phyloP scores from a whole-genome alignment of 2,113 vertebrate species.

The Corythornis madagascariensis region DNA sequence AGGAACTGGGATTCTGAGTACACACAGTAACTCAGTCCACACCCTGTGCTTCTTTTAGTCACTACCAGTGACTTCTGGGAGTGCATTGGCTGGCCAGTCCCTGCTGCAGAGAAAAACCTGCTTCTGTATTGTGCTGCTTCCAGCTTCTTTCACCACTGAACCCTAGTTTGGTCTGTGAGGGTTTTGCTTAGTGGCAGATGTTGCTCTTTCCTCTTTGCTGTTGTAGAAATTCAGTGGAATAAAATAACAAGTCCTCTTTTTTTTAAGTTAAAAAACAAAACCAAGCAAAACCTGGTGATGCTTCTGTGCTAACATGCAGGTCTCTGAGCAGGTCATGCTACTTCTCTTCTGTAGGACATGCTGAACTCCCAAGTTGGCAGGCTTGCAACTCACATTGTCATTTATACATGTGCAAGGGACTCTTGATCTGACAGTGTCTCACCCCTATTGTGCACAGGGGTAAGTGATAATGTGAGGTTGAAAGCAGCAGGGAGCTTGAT shows the following conservation, averaged over 20 bases:
- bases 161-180: too few species aligned
- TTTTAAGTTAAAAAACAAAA: too few species aligned
- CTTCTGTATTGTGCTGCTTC: not conserved
- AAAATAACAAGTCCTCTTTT: not conserved
- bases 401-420: not conserved
- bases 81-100: not conserved
- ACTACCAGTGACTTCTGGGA: not conserved
- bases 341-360: not conserved
- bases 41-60: not conserved
- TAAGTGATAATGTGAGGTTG: not conserved
- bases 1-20: not conserved
- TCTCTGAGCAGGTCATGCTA: not conserved
- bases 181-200: not conserved
- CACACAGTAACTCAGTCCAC: not conserved
- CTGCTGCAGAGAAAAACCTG: not conserved
- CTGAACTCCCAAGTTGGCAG: not conserved
- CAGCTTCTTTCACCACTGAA: not conserved
- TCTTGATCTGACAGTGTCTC: not conserved
- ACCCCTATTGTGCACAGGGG: not conserved
- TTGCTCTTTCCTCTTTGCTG: not conserved
- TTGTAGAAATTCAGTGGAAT: not conserved
- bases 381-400: not conserved
- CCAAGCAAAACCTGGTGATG: not conserved
- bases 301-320: not conserved
- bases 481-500: slow-evolving; percentile 4